These are phyloP conservation scores for Palythoa grandis DNA, from an alignment of 92 coral and sea anemone genomes.

Conservation along the genomic window DNA sequence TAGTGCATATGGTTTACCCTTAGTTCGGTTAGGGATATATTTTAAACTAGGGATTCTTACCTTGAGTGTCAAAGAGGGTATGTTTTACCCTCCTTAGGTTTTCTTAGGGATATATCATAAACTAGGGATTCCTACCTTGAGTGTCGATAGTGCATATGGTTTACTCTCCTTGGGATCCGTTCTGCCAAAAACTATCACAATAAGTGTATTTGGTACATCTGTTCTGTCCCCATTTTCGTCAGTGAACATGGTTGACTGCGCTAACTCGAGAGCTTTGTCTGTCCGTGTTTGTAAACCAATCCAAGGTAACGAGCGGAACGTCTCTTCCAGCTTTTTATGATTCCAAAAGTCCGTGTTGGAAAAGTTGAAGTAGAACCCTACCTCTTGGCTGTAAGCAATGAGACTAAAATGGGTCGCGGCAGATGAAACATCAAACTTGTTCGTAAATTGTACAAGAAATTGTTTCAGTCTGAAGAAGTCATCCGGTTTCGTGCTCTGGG, in stretches of 20 bases:
- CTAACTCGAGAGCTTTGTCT: constrained; percentile 35
- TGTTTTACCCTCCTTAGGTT: neutral
- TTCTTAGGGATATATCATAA: neutral
- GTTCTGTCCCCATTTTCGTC: constrained; percentile 17
- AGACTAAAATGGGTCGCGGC: constrained; percentile 27
- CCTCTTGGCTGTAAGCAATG: constrained; percentile 37
- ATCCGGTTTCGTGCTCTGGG: constrained; percentile 30
- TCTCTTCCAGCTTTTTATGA: neutral
- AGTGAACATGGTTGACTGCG: constrained; percentile 7
- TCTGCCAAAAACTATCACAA: constrained; percentile 31
- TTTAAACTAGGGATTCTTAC: no score
- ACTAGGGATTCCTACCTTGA: no score
- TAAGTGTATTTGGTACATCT: constrained; percentile 11
- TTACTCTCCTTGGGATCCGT: constrained; percentile 21
- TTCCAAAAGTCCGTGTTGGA: constrained; percentile 38
- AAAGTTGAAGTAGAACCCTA: constrained; percentile 42
- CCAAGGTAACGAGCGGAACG: constrained; percentile 31
- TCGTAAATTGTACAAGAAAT: constrained; percentile 18
- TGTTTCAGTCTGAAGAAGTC: constrained; percentile 39
- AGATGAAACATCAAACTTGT: constrained; percentile 28
- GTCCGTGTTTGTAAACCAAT: constrained; percentile 36
- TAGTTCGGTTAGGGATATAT: no score
- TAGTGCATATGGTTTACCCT: no score
- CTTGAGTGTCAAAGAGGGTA: no score
- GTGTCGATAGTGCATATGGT: neutral